Base-by-base conservation (phyloP, 2,113 vertebrate genomes). In the Crypturellus undulatus region DNA sequence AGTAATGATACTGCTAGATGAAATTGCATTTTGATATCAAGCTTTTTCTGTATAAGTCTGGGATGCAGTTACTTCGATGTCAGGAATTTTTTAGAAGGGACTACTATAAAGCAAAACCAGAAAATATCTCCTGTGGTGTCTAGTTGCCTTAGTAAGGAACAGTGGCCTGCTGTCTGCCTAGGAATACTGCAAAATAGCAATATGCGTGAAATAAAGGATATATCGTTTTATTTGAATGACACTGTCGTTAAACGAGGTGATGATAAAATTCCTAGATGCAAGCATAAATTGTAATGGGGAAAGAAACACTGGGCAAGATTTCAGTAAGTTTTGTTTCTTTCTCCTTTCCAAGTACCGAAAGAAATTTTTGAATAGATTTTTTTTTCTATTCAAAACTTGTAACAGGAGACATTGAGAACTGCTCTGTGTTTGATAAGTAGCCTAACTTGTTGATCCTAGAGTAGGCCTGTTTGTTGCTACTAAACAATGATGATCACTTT, bases 121-220 rank as follows among this genome's bases (percentile, higher is more conserved):
- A 63, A 12, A 30, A 25, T 36, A 17, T 2, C 38, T 51, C 45
- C 67, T 2, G 0, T 71, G 34, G 64, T 25, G 79, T 59, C 1
- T 2, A 30, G 43, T 24, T 92, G 84, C 85, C 85, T 82, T 62
- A 58, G 58, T 26, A 5, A 1, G 4, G 40, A 87, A 10, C 26
- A 52, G 90, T 1, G 62, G 76, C 40, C 56, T 47, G 28, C 79
- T 83, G 54, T 4, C 21, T 8, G 11, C 63, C 12, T 7, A 40
- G 45, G n/a, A 67, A 20, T 9, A 19, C 75, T 0, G 0, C 0
- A 1, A 71, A 59, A 64, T 24, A 0, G 0, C 1, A 5, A 34
- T 20, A 4, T 1, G 1, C 21, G 42, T 80, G 71, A 59, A 87
- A 4, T 16, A 9, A 64, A 38, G 4, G 4, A 3, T 47, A 8